Evolutionary conservation across 2,113 vertebrate species (phyloP).

Genomic region (Furnarius figulus): DNA sequence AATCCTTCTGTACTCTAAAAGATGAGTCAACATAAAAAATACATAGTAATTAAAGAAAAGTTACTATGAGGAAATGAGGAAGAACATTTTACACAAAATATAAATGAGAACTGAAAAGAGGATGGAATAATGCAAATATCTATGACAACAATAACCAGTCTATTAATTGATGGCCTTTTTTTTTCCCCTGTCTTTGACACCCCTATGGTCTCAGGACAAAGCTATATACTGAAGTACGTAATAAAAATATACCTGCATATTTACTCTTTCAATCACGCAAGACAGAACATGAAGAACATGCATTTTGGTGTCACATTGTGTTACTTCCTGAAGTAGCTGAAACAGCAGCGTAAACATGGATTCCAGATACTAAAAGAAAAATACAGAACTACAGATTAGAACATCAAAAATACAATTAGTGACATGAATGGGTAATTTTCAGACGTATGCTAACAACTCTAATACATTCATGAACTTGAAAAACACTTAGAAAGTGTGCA

Average conservation of each 20-base stretch:
- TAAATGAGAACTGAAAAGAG: background rate
- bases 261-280: conserved; percentile 96
- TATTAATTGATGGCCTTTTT: background rate
- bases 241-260: conserved; percentile 84
- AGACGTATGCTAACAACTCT: background rate
- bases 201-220: background rate
- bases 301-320: conserved; percentile 98
- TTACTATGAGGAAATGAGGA: background rate
- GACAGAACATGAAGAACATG: conserved; percentile 96
- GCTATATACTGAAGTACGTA: background rate
- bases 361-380: conserved; percentile 87
- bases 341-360: conserved; percentile 93
- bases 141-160: background rate
- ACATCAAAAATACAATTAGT: background rate
- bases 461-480: background rate
- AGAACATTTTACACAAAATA: background rate
- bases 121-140: background rate
- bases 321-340: conserved; percentile 94
- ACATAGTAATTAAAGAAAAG: background rate
- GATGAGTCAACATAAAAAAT: background rate
- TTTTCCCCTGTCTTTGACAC: background rate
- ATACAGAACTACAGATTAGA: background rate
- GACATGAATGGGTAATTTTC: background rate
- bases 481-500: background rate
- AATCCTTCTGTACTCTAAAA: background rate